A percentile compares a stretch with the other conserved stretches of the same genome.
phyloP scores from a whole-genome alignment of 2,888 invertebrate genomes.

The Parthenolecanium corni region DNA sequence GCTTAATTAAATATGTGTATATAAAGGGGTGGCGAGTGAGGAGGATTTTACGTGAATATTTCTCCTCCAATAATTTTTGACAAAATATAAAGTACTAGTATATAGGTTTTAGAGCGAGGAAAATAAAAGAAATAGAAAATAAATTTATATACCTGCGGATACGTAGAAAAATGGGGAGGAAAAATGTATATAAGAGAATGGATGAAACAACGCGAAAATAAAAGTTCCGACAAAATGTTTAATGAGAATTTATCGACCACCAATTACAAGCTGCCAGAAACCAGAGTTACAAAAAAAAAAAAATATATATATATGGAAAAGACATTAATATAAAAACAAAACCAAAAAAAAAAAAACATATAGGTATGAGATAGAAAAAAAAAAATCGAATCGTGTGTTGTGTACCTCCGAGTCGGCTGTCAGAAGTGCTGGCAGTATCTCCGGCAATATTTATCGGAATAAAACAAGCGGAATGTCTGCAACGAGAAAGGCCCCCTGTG shows the following conservation, averaged over 20 bases:
- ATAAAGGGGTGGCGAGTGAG: too few relatives aligned
- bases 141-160: too few relatives aligned
- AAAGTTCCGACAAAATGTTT: conserved; percentile 25
- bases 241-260: conserved; percentile 28
- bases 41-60: too few relatives aligned
- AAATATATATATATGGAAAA: conserved; percentile 18
- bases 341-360: background rate
- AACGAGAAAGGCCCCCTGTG: conserved; percentile 28
- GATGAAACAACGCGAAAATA: background rate
- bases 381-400: conserved; percentile 9
- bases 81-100: too few relatives aligned
- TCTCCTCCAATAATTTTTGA: too few relatives aligned
- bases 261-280: conserved; percentile 28
- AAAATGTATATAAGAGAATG: background rate
- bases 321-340: conserved; percentile 23
- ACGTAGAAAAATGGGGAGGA: background rate
- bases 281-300: conserved; percentile 4
- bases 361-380: background rate
- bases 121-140: too few relatives aligned
- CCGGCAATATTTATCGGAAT: conserved; percentile 28
- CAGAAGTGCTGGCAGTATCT: conserved; percentile 26
- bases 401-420: conserved; percentile 28
- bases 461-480: conserved; percentile 29
- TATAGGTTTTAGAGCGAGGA: too few relatives aligned
- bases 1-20: too few relatives aligned